phyloP scores from a whole-genome alignment of 2,113 vertebrate species.

The Aspiorhynchus laticeps region DNA sequence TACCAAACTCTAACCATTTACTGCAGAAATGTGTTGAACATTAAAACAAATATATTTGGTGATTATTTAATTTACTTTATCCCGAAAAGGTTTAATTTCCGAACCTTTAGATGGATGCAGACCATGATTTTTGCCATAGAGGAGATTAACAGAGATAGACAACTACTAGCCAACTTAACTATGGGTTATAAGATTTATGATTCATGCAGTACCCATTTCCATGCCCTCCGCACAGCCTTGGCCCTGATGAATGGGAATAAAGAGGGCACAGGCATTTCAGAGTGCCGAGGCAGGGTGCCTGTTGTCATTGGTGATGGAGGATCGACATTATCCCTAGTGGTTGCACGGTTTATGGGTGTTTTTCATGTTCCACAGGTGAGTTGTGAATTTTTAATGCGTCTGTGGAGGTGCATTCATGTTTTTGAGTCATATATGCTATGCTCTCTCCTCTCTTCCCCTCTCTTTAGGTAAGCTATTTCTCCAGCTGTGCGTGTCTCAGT shows the following conservation, averaged over 20 bases:
- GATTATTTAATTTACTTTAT: not conserved
- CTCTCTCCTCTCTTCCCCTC: not conserved
- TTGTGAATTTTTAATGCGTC: not conserved
- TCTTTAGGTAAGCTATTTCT: slow-evolving; percentile 79
- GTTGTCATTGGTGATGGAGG: slow-evolving; percentile 79
- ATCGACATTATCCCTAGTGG: slow-evolving; percentile 79
- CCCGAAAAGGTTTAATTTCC: slow-evolving; percentile 73
- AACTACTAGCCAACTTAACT: slow-evolving; percentile 74
- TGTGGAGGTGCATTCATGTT: not conserved
- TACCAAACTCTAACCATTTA: not conserved
- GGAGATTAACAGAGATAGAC: slow-evolving; percentile 73
- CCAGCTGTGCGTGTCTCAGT: slow-evolving; percentile 80
- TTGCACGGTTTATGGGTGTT: slow-evolving; percentile 75
- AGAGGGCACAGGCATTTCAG: slow-evolving; percentile 17
- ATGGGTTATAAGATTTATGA: slow-evolving; percentile 80
- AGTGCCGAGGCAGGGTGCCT: slow-evolving; percentile 64
- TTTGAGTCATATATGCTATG: not conserved
- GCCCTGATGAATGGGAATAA: slow-evolving; percentile 66
- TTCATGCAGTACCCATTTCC: slow-evolving; percentile 74
- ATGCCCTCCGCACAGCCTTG: slow-evolving; percentile 73
- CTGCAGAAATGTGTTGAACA: not conserved
- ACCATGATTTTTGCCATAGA: slow-evolving; percentile 82
- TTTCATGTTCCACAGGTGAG: slow-evolving; percentile 78
- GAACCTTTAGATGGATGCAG: slow-evolving; percentile 80
- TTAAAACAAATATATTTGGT: not conserved